phyloP scores from a whole-genome alignment of 2,797 vertebrate genomes.

The Enteromius anoplus region DNA sequence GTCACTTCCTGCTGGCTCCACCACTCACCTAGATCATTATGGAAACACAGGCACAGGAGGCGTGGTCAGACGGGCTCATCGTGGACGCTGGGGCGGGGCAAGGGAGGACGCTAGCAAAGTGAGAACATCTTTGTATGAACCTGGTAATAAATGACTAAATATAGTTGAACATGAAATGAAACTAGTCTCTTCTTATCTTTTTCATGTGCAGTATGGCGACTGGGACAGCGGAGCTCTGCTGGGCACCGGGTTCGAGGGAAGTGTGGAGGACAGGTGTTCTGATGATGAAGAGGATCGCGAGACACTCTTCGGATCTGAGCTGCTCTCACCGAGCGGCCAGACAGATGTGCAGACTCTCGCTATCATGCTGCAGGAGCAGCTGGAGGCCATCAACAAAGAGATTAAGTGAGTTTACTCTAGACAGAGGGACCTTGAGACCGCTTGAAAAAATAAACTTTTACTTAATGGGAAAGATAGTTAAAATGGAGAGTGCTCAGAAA shows the following conservation, averaged over 20 bases:
- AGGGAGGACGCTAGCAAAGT: conserved; percentile 87
- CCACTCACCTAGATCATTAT: conserved; percentile 84
- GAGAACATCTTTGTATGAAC: conserved; percentile 39
- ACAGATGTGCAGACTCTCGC: conserved; percentile 89
- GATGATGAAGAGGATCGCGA: conserved; percentile 83
- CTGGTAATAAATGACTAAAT: neutral
- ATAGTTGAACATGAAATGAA: neutral
- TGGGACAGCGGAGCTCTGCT: conserved; percentile 80
- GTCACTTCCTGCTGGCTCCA: conserved; percentile 75
- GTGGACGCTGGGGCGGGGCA: conserved; percentile 85
- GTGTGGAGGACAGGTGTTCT: conserved; percentile 75
- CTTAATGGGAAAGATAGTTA: conserved; percentile 4
- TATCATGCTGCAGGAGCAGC: conserved; percentile 90
- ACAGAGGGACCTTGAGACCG: neutral
- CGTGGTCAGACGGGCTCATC: conserved; percentile 78
- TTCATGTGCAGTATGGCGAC: conserved; percentile 74
- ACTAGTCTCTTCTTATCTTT: neutral
- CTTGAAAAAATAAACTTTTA: neutral
- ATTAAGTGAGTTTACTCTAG: conserved; percentile 79
- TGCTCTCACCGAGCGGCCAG: conserved; percentile 87
- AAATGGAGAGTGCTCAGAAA: neutral
- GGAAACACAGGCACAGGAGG: conserved; percentile 76
- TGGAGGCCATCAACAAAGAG: conserved; percentile 91
- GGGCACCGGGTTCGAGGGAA: conserved; percentile 71
- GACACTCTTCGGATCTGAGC: conserved; percentile 78